These are phyloP conservation scores for Prietella phreatophila DNA, from an alignment of 2,113 vertebrate species.

Conservation along the genomic window DNA sequence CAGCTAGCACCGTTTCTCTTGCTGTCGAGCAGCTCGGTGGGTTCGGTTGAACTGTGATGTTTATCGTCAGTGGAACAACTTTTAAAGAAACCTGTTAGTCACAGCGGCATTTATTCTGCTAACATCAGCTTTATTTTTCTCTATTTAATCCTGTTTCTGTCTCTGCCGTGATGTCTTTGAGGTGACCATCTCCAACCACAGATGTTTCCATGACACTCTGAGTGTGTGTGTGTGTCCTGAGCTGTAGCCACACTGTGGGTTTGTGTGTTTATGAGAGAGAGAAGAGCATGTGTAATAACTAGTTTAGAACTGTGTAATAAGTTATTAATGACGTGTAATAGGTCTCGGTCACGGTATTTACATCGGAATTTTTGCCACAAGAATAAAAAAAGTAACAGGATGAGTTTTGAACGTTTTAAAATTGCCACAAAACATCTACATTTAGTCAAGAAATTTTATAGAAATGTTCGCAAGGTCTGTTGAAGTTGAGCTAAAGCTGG, in stretches of 20 bases:
- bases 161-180: neutral
- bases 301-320: neutral
- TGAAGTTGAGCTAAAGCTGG: no score
- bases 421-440: no score
- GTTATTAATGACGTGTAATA: neutral
- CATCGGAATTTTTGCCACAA: neutral
- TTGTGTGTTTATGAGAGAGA: neutral
- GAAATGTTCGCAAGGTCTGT: neutral
- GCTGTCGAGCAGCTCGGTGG: neutral
- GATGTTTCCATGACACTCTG: no score
- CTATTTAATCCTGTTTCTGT: no score
- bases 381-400: no score
- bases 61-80: no score
- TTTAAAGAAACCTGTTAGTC: no score
- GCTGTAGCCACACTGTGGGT: slow-evolving; percentile 21
- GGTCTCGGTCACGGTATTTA: neutral
- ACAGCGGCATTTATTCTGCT: no score
- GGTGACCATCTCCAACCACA: no score
- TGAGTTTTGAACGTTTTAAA: no score
- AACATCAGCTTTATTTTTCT: no score
- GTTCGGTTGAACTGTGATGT: neutral
- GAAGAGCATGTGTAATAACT: neutral
- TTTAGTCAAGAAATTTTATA: no score
- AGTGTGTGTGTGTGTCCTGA: neutral
- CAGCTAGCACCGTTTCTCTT: neutral